These are phyloP conservation scores for Heliocidaris erythrogramma DNA, from an alignment of 35 echinoderm and acorn worm genomes.

Conservation along the genomic window DNA sequence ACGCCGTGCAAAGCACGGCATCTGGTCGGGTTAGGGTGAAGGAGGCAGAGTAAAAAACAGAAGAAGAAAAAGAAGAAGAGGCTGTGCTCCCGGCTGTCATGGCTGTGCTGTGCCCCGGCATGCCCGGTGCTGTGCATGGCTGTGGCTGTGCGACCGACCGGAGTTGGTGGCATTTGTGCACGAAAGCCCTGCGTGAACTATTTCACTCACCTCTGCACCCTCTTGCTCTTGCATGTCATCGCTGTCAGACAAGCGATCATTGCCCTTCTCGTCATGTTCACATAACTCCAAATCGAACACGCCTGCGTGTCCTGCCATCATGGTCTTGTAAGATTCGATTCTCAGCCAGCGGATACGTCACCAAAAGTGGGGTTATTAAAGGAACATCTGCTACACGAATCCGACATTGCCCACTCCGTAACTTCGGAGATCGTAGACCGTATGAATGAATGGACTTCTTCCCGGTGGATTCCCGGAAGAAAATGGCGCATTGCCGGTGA, in stretches of 20 bases:
- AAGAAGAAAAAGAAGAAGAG: too few species aligned
- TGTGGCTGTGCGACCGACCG: neutral
- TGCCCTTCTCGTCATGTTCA: constrained; percentile 9
- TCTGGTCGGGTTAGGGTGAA: too few species aligned
- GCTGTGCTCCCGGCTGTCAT: too few species aligned
- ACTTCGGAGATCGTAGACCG: neutral
- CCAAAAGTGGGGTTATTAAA: neutral
- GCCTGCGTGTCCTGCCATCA: constrained; percentile 37
- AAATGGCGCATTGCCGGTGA: constrained; percentile 29
- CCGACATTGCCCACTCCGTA: constrained; percentile 25
- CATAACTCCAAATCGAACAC: constrained; percentile 36
- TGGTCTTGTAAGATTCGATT: neutral
- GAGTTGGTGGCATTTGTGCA: neutral
- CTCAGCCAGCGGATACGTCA: constrained; percentile 26
- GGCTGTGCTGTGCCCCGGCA: too few species aligned
- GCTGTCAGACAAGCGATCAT: neutral
- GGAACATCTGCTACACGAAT: constrained; percentile 19
- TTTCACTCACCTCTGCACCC: neutral
- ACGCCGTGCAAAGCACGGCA: too few species aligned
- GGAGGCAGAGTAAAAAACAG: too few species aligned
- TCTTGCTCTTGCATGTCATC: constrained; percentile 22
- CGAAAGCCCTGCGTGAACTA: neutral
- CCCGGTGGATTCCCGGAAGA: constrained; percentile 30
- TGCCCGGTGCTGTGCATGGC: too few species aligned
- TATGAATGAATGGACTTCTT: neutral